phyloP scores from a whole-genome alignment of 2,113 vertebrate genomes.

The Arenaria interpres region DNA sequence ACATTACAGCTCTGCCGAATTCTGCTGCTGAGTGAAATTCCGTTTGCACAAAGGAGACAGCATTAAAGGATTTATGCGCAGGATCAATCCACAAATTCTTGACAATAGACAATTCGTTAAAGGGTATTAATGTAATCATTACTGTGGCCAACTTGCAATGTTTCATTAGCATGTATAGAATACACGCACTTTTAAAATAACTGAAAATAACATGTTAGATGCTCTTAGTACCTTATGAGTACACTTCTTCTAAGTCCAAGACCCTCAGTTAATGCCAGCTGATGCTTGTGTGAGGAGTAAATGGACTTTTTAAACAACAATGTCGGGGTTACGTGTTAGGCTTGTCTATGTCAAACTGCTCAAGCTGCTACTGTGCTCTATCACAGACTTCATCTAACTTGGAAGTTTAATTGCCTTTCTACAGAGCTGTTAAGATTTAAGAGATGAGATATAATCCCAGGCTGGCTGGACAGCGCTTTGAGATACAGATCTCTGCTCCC shows the following conservation, averaged over 20 bases:
- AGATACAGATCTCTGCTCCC: slow-evolving; percentile 44
- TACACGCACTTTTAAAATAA: not conserved
- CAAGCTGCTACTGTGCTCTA: not conserved
- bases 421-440: slow-evolving; percentile 39
- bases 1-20: not conserved
- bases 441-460: slow-evolving; percentile 48
- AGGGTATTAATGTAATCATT: not conserved
- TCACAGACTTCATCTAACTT: slow-evolving; percentile 11
- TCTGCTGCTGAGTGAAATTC: not conserved
- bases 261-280: not conserved
- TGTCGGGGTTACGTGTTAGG: accelerated
- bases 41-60: not conserved
- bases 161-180: not conserved
- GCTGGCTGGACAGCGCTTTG: slow-evolving; percentile 11
- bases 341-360: not conserved
- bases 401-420: slow-evolving; percentile 53
- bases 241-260: not conserved
- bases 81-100: not conserved
- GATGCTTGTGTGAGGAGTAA: not conserved
- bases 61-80: not conserved
- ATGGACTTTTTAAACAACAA: not conserved
- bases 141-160: not conserved
- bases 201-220: not conserved
- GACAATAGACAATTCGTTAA: not conserved
- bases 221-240: not conserved